Base-by-base conservation (phyloP, 2,888 invertebrate genomes). In the Drepana falcataria region DNA sequence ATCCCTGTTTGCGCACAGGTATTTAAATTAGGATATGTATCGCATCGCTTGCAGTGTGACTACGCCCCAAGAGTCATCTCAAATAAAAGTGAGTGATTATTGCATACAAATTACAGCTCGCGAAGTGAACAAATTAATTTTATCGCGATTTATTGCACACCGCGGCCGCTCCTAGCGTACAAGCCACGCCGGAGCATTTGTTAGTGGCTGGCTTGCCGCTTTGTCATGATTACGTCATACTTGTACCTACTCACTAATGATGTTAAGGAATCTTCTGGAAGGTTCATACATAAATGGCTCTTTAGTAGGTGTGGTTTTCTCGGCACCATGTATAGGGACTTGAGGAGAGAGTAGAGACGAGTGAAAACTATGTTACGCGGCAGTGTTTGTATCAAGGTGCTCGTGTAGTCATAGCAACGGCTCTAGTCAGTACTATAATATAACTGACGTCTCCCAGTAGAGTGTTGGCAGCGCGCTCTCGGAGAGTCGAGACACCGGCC, bases 141-240 rank as follows among this genome's bases (percentile, higher is more conserved):
- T 58, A 58, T 49, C 53, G 56, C 57, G 55, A 59, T 63, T 63
- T 57, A 55, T 48, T 53, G 53, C 41, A 48, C 4, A 40, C 35
- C 48, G 35, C 48, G 48, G 6, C 34, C 9, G 40, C 49, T 33
- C 49, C 44, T 44, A 44, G 51, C 56, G 1, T 44, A 9, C 44
- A 3, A 9, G 9, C 9, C 3, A 44, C 44, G 3, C 6, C 44
- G 2, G 3, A 9, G 9, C 44, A 44, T 9, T 6, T 44, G 1
- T 9, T 44, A 9, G 3, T 3, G 2, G 9, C 9, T 44, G 6
- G 9, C 9, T 44, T 44, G 9, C 9, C 3, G 44, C 9, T 44
- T 44, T 9, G 9, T 44, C 9, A 44, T 44, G 4, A 44, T 44
- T 44, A 44, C 44, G 9, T 44, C 6, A 44, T 44, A 3, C 44